Evolutionary conservation across 2,888 invertebrate genomes (phyloP), one percentile per base, ranked within the genome.

Genomic region (Schrankia costaestrigalis): DNA sequence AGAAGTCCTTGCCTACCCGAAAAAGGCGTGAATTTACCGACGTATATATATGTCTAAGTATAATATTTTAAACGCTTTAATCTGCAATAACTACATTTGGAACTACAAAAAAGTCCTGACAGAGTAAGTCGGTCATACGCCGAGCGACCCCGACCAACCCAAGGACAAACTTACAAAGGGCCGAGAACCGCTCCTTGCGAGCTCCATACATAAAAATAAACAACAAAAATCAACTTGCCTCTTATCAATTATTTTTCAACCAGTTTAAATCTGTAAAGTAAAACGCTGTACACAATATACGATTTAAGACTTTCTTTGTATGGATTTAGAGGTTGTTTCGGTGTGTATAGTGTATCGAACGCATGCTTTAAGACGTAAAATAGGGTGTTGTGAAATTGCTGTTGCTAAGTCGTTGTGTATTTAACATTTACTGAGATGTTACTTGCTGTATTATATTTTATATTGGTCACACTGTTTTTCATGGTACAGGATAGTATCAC

Each of bases 341-440:
- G 49, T 40, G 54, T 14, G 36, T 10, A 45, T 11, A 0, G 9
- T 46, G 35, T n/a, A n/a, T 70, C 61, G 46, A 69, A 77, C 59
- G 71, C 69, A 67, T 71, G 62, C 55, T 58, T 55, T 61, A 56
- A 70, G 63, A 66, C 65, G n/a, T 66, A 64, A 69, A 67, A 67
- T 68, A 60, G 71, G 68, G 69, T 64, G 63, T 64, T 62, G 53
- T 41, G 31, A 43, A 39, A 44, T 28, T 38, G 56, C 39, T 53
- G 54, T 54, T 54, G 56, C 57, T 43, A 54, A 41, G 54, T 37
- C 39, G 36, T 35, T 45, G 29, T 24, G 54, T 48, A 52, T 48
- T 45, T 34, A 21, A 35, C 31, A 36, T 48, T 44, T 48, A 43
- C 45, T 56, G 29, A 1, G 6, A 6, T 23, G 3, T 11, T 10